Evolutionary conservation across 2,888 invertebrate species (phyloP), one percentile per base, ranked within the genome.

Genomic region (Steinernema scapterisci): DNA sequence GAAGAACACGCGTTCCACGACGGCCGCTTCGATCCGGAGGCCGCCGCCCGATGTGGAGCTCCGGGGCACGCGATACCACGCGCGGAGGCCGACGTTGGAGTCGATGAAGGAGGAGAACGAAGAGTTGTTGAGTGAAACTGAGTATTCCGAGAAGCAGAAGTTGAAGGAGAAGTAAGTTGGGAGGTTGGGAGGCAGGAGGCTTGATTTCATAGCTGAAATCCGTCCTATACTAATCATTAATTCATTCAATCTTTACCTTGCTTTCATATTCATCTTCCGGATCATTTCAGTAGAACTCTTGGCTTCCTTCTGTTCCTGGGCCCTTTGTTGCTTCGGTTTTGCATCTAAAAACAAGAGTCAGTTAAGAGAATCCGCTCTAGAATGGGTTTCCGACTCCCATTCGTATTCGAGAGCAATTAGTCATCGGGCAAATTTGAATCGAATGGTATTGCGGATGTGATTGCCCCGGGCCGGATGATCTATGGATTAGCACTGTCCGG

Each of bases 1-100:
- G 1, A 84, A 83, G 51, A 84, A 84, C 31, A 84, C 86, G 16
- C 74, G 73, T 27, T 44, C 75, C 52, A 72, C 51, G 13, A 9
- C 48, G 16, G 31, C 31, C 63, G 23, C 63, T 27, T 31, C 63
- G 16, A 16, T 11, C 16, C 63, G 54, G 13, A 16, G 48, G 48
- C 16, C 21, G 52, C 3, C 11, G 16, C 63, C 63, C 16, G 63
- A 63, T 9, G 63, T 63, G 31, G 63, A 31, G 63, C 23, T 16
- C 11, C 63, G 31, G 2, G 31, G 31, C 13, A n/a, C 9, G 16
- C 11, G 16, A 16, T 63, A 51, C 75, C 73, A 19, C 74, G 38
- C 51, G 45, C 70, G 63, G 78, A 25, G 52, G 54, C 25, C 43
- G 78, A 43, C 73, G 75, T 38, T 78, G 76, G 27, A 72, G 71